Evolutionary conservation across 2,113 vertebrate genomes (phyloP).

Genomic region (Tyto alba): DNA sequence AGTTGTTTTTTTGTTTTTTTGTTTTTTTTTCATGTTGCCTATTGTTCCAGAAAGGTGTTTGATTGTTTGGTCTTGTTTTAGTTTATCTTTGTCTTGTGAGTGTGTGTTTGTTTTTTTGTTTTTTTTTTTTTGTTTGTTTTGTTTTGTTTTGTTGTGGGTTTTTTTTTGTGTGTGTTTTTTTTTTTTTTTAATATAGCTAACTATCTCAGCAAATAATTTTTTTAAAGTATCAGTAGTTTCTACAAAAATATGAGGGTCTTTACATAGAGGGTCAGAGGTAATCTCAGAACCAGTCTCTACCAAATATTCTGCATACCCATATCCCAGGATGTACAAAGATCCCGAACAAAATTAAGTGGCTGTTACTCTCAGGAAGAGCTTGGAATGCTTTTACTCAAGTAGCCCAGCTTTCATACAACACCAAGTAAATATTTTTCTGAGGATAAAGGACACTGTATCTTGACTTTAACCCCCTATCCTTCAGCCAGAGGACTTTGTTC

Average conservation of each 20-base stretch:
- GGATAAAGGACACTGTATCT: neutral
- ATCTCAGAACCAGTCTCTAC: neutral
- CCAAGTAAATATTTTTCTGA: slow-evolving; percentile 20
- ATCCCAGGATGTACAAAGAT: neutral
- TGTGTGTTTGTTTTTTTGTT: neutral
- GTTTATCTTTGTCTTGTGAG: neutral
- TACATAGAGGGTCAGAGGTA: neutral
- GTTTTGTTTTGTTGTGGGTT: too few relatives aligned
- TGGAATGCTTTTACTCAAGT: neutral
- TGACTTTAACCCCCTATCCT: neutral
- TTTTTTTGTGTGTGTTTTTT: neutral
- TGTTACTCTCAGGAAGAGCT: neutral
- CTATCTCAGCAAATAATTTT: neutral
- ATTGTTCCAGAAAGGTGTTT: neutral
- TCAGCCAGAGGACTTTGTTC: neutral
- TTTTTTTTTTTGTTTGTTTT: too few relatives aligned
- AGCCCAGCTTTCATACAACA: neutral
- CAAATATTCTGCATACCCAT: neutral
- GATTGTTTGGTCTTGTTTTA: neutral
- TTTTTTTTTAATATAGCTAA: neutral
- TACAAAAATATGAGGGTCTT: neutral
- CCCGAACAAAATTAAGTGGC: neutral
- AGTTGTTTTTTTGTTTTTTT: too few relatives aligned
- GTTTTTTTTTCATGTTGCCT: neutral
- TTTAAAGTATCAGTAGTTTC: neutral